Evolutionary conservation across 1,140 invertebrate species (phyloP).

Genomic region (Hyposmocoma kahamanoa): DNA sequence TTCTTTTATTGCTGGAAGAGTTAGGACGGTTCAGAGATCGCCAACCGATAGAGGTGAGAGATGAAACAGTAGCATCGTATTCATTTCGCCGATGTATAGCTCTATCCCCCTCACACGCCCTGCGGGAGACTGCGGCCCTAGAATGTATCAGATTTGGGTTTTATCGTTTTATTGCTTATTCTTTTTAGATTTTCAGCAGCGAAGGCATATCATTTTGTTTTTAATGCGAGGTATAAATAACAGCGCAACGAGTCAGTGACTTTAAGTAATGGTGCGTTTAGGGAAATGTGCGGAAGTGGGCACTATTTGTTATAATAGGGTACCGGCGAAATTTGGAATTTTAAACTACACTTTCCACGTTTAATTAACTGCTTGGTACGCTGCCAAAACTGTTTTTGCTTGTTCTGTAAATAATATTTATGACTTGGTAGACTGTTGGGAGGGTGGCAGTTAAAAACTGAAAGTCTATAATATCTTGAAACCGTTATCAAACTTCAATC

Average conservation of each 20-base stretch:
- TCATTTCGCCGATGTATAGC: conserved; percentile 63
- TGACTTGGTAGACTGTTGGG: not conserved
- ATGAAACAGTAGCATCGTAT: conserved; percentile 71
- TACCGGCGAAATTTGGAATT: conserved; percentile 6
- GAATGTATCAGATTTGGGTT: conserved; percentile 73
- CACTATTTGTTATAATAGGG: conserved; percentile 43
- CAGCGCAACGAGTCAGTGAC: conserved; percentile 50
- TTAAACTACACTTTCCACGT: not conserved
- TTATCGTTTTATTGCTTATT: conserved; percentile 74
- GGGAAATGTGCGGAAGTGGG: conserved; percentile 51
- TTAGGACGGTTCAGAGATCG: conserved; percentile 68
- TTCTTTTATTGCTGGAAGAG: conserved; percentile 50
- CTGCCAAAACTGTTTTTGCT: not conserved
- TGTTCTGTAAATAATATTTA: not conserved
- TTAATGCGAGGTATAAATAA: conserved; percentile 70
- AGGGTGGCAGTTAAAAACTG: not conserved
- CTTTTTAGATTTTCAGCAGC: conserved; percentile 73
- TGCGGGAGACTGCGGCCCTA: conserved; percentile 62
- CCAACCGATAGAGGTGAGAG: conserved; percentile 69
- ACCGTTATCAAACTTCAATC: conserved; percentile 11
- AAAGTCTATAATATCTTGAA: conserved; percentile 10
- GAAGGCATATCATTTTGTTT: conserved; percentile 72
- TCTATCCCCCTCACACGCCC: conserved; percentile 52
- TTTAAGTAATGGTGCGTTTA: conserved; percentile 60
- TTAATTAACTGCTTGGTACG: not conserved